Evolutionary conservation across 1,140 invertebrate species (phyloP).

Genomic region (Lasioglossum albipes): DNA sequence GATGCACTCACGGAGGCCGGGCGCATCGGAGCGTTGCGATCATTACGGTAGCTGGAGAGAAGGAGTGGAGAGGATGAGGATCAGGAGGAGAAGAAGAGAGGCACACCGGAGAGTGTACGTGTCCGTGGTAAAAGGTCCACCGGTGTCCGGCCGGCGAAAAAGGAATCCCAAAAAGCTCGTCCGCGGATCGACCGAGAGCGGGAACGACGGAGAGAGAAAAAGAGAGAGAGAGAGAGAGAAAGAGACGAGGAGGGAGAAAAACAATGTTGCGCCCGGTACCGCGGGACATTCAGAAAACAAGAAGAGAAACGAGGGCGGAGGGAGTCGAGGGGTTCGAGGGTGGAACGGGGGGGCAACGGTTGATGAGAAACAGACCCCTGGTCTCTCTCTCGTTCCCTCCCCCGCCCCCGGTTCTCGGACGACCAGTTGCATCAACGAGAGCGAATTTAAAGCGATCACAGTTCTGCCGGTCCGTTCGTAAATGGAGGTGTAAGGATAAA

Average conservation of each 20-base stretch:
- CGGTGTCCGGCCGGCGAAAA: slow-evolving; percentile 56
- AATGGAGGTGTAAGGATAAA: slow-evolving; percentile 53
- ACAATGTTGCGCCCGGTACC: slow-evolving; percentile 60
- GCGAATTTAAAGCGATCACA: slow-evolving; percentile 48
- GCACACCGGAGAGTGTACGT: slow-evolving; percentile 42
- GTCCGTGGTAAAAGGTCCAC: slow-evolving; percentile 61
- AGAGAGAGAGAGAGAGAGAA: too few relatives aligned
- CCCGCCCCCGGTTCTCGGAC: not conserved
- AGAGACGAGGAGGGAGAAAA: slow-evolving; percentile 53
- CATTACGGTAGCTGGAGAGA: slow-evolving; percentile 41
- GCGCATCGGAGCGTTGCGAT: slow-evolving; percentile 62
- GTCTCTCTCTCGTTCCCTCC: not conserved
- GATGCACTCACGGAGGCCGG: slow-evolving; percentile 46
- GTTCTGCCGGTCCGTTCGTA: slow-evolving; percentile 27
- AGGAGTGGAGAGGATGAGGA: too few relatives aligned
- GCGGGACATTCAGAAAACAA: slow-evolving; percentile 62
- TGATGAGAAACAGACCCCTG: slow-evolving; percentile 51
- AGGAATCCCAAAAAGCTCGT: slow-evolving; percentile 57
- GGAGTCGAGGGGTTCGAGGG: not conserved
- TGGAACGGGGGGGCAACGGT: slow-evolving; percentile 1
- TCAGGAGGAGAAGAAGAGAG: not conserved
- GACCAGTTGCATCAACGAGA: slow-evolving; percentile 48
- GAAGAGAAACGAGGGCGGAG: slow-evolving; percentile 36
- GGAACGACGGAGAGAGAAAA: not conserved
- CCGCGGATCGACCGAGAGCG: slow-evolving; percentile 28